phyloP scores from a whole-genome alignment of 2,797 vertebrate species.

The Anguilla anguilla region DNA sequence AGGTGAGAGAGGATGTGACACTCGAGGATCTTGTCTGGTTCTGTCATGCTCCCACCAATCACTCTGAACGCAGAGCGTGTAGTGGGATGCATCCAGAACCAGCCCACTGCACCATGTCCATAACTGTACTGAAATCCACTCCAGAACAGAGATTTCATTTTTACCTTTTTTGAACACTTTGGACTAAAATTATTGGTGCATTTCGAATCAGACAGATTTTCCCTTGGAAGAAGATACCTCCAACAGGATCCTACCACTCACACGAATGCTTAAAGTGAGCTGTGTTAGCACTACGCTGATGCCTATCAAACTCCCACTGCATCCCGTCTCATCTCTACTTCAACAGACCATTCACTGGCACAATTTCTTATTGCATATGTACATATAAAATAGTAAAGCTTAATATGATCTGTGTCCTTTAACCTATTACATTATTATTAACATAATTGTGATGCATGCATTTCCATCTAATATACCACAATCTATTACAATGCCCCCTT shows the following conservation, averaged over 20 bases:
- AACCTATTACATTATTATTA: not conserved
- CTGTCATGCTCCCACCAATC: slow-evolving; percentile 37
- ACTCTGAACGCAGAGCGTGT: slow-evolving; percentile 38
- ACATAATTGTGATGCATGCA: not conserved
- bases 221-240: not conserved
- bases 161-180: not conserved
- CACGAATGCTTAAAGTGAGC: not conserved
- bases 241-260: not conserved
- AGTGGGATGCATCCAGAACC: slow-evolving; percentile 26
- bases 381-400: not conserved
- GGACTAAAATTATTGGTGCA: not conserved
- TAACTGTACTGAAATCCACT: not conserved
- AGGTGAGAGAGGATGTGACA: slow-evolving; percentile 43
- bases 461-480: not conserved
- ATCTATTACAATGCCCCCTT: not conserved
- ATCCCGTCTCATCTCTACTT: not conserved
- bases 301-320: not conserved
- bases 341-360: not conserved
- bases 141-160: not conserved
- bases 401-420: not conserved
- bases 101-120: not conserved
- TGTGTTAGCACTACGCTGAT: not conserved
- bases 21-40: slow-evolving; percentile 25
- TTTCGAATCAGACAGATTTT: not conserved
- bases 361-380: not conserved